Evolutionary conservation across 2,888 invertebrate genomes (phyloP).

Genomic region (Bellardia bayeri): DNA sequence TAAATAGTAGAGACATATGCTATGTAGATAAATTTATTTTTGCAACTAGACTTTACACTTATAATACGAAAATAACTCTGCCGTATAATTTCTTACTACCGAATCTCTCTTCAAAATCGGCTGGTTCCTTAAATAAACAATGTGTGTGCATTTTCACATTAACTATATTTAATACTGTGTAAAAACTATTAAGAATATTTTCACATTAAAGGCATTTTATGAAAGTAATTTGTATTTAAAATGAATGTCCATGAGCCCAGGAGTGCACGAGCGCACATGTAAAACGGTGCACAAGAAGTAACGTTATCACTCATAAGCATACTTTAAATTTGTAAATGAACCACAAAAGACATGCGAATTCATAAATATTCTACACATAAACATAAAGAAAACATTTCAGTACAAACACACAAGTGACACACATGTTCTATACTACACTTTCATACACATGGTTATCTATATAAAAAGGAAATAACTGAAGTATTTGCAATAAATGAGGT

Average conservation of each 20-base stretch:
- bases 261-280: not conserved
- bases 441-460: not conserved
- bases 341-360: conserved; percentile 74
- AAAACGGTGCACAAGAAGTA: conserved; percentile 30
- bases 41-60: too few species aligned
- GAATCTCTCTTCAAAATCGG: not conserved
- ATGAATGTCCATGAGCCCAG: not conserved
- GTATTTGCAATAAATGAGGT: conserved; percentile 40
- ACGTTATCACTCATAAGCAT: conserved; percentile 66
- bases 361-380: conserved; percentile 72
- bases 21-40: too few species aligned
- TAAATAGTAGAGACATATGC: too few species aligned
- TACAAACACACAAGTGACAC: not conserved
- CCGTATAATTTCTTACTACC: too few species aligned
- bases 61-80: too few species aligned
- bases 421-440: not conserved
- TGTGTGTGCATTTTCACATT: not conserved
- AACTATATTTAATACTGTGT: not conserved
- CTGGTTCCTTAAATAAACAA: not conserved
- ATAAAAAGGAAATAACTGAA: conserved; percentile 24
- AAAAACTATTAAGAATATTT: conserved; percentile 43
- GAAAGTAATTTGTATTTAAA: conserved; percentile 10
- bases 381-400: conserved; percentile 33
- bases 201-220: conserved; percentile 22
- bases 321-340: conserved; percentile 73